Conservation (phyloP, 37 sponge, comb jelly and placozoan genomes). For the Lycopodina hypogea region DNA sequence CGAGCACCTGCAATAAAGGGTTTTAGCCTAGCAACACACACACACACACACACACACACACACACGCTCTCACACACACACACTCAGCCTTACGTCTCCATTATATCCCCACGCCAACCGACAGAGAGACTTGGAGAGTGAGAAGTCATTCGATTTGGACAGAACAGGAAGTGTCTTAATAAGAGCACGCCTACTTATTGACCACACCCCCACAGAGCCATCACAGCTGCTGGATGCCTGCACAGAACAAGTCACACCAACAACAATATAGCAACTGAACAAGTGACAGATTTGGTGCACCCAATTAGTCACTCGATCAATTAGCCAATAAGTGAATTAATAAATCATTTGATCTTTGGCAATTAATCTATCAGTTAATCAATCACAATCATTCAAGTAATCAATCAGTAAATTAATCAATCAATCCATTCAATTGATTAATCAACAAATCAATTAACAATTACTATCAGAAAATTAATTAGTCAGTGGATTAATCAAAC, state of each 20-base stretch:
- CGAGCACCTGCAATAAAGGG: slow-evolving; percentile 22
- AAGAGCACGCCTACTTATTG: slow-evolving; percentile 13
- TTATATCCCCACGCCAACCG: slow-evolving; percentile 65
- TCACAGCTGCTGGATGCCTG: slow-evolving; percentile 71
- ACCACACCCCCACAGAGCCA: slow-evolving; percentile 67
- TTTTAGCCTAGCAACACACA: neutral
- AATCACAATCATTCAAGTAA: no score
- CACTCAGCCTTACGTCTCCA: slow-evolving; percentile 37
- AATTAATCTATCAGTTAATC: no score
- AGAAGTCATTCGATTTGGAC: slow-evolving; percentile 55
- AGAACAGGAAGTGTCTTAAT: slow-evolving; percentile 38
- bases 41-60: neutral
- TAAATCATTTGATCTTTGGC: no score
- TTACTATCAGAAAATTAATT: no score
- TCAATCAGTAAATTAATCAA: no score
- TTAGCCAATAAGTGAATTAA: no score
- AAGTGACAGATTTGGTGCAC: no score
- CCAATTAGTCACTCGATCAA: no score
- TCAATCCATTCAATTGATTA: no score
- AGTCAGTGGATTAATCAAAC: no score
- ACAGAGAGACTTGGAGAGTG: slow-evolving; percentile 27
- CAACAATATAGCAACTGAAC: neutral
- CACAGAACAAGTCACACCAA: neutral
- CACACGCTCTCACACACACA: neutral
- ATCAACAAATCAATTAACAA: no score